These are phyloP conservation scores for Eupelmus urozonus DNA, from an alignment of 2,888 invertebrate genomes.

Conservation along the genomic window DNA sequence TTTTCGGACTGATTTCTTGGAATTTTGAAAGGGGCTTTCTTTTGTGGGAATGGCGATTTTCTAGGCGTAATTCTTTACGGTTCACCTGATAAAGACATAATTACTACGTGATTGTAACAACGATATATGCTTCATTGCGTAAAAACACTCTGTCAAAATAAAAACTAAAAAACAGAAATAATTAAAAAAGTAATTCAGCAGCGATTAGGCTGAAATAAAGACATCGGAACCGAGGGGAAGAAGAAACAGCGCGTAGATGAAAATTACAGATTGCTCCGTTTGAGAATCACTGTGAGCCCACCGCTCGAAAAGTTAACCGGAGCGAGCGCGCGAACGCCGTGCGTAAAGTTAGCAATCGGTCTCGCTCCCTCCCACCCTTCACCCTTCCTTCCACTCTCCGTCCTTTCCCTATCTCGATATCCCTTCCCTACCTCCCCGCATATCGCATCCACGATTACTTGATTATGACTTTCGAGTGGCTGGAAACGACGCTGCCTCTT, in stretches of 20 bases:
- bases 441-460: conserved; percentile 71
- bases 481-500: conserved; percentile 42
- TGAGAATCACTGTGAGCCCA: conserved; percentile 48
- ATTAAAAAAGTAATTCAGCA: background rate
- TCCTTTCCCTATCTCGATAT: background rate
- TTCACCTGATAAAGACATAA: too few species aligned
- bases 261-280: background rate
- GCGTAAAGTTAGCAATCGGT: conserved; percentile 32
- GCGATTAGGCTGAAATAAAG: background rate
- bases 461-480: conserved; percentile 70
- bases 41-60: too few species aligned
- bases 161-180: too few species aligned
- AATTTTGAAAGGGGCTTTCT: too few species aligned
- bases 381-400: conserved; percentile 61
- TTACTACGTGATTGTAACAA: too few species aligned
- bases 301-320: conserved; percentile 64
- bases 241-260: background rate
- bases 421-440: conserved; percentile 62
- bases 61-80: too few species aligned
- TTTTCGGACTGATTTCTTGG: too few species aligned
- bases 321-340: background rate
- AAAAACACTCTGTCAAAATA: too few species aligned
- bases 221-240: background rate
- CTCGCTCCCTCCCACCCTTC: background rate
- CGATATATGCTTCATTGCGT: too few species aligned